Evolutionary conservation across 2,888 invertebrate genomes (phyloP).

Genomic region (Bellardia pandia): DNA sequence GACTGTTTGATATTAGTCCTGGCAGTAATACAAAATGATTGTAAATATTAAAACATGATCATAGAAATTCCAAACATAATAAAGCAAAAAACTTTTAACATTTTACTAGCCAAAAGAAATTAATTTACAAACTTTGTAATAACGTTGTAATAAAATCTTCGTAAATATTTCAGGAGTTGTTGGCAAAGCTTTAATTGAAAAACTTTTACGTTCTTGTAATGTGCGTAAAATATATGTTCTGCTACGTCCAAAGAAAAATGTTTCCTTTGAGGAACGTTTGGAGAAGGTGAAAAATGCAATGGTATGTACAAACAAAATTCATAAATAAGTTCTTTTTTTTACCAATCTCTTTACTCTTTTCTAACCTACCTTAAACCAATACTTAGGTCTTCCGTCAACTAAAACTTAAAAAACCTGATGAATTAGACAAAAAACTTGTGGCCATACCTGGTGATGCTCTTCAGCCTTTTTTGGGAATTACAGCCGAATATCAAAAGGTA

Average conservation of each 20-base stretch:
- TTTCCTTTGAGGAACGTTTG: slow-evolving; percentile 87
- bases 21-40: too few relatives aligned
- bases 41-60: too few relatives aligned
- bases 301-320: slow-evolving; percentile 56
- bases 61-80: too few relatives aligned
- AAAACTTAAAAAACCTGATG: slow-evolving; percentile 75
- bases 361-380: too few relatives aligned
- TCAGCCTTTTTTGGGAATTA: slow-evolving; percentile 77
- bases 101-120: too few relatives aligned
- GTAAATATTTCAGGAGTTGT: slow-evolving; percentile 88
- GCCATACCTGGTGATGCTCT: slow-evolving; percentile 79
- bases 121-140: not conserved
- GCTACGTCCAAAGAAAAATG: slow-evolving; percentile 89
- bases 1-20: too few relatives aligned
- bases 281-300: slow-evolving; percentile 85
- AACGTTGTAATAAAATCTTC: too few relatives aligned
- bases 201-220: slow-evolving; percentile 92
- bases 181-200: slow-evolving; percentile 95
- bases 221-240: slow-evolving; percentile 91
- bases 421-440: slow-evolving; percentile 77
- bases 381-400: slow-evolving; percentile 78
- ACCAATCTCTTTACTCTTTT: too few relatives aligned
- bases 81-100: too few relatives aligned
- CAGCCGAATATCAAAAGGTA: slow-evolving; percentile 58
- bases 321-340: too few relatives aligned